Percentiles rank a stretch among this genome's conserved stretches.
These are phyloP conservation scores for Dryobota labecula DNA, from an alignment of 2,888 invertebrate species.

Conservation along the genomic window DNA sequence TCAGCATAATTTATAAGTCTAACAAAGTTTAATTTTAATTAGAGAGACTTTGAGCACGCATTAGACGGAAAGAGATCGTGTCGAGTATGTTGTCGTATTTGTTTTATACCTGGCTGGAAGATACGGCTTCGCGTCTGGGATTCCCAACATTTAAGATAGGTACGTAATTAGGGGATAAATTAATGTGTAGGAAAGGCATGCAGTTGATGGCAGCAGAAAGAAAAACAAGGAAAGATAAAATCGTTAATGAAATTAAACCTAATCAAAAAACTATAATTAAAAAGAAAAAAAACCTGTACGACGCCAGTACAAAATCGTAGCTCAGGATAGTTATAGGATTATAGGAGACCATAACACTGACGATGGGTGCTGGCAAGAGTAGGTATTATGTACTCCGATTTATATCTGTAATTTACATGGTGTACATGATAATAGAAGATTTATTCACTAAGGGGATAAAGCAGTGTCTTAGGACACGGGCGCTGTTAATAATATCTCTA, in stretches of 20 bases:
- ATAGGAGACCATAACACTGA: neutral
- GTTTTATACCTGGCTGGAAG: constrained; percentile 25
- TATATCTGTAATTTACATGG: too few relatives aligned
- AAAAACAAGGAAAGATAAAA: neutral
- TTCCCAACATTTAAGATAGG: neutral
- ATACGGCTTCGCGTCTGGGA: neutral
- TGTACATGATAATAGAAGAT: neutral
- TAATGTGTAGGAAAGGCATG: neutral
- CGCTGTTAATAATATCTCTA: too few relatives aligned
- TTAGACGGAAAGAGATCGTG: constrained; percentile 53
- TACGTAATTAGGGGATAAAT: neutral
- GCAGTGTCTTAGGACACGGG: too few relatives aligned
- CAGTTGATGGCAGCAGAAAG: neutral
- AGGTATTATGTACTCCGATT: neutral
- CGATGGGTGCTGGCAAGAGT: neutral
- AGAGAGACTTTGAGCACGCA: constrained; percentile 64
- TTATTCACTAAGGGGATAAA: too few relatives aligned
- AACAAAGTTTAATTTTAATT: constrained; percentile 75
- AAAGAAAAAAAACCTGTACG: too few relatives aligned
- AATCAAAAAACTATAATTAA: too few relatives aligned
- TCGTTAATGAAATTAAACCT: neutral
- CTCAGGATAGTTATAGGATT: neutral
- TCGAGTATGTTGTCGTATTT: constrained; percentile 47
- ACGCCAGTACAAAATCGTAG: neutral
- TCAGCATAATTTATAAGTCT: constrained; percentile 65